Conservation (phyloP, 2,888 invertebrate genomes). For the Callosobruchus maculatus region DNA sequence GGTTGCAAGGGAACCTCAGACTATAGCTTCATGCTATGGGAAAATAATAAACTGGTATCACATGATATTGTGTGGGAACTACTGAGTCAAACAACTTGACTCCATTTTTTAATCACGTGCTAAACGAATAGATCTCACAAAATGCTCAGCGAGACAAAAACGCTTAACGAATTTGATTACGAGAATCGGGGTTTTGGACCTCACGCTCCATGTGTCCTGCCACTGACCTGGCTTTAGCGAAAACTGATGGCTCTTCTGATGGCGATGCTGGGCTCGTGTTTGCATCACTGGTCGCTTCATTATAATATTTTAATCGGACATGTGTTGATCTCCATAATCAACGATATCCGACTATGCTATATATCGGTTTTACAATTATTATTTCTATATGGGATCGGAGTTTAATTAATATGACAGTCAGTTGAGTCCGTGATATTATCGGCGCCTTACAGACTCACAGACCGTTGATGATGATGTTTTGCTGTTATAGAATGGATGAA, state of each 20-base stretch:
- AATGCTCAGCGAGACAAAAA: too few species aligned
- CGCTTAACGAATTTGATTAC: too few species aligned
- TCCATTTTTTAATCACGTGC: too few species aligned
- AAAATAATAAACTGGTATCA: too few species aligned
- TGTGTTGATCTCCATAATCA: conserved; percentile 3
- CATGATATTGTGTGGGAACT: too few species aligned
- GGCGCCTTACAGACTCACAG: neutral
- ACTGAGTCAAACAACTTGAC: too few species aligned
- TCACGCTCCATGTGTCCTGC: too few species aligned
- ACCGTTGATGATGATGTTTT: neutral
- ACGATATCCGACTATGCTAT: neutral
- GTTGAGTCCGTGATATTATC: neutral
- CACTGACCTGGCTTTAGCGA: neutral
- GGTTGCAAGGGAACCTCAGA: too few species aligned
- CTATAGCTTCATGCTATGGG: too few species aligned
- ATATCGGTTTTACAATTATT: neutral
- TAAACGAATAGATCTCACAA: too few species aligned
- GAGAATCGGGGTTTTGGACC: too few species aligned
- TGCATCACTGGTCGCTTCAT: neutral
- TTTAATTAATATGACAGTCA: neutral
- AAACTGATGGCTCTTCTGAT: neutral
- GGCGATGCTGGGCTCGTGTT: neutral
- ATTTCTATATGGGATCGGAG: neutral
- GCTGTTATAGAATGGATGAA: neutral
- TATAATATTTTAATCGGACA: conserved; percentile 5